Percentiles rank a stretch among this genome's conserved stretches.
Conservation (phyloP, 2,888 invertebrate genomes). For the Disparrhopalites patrizii region DNA sequence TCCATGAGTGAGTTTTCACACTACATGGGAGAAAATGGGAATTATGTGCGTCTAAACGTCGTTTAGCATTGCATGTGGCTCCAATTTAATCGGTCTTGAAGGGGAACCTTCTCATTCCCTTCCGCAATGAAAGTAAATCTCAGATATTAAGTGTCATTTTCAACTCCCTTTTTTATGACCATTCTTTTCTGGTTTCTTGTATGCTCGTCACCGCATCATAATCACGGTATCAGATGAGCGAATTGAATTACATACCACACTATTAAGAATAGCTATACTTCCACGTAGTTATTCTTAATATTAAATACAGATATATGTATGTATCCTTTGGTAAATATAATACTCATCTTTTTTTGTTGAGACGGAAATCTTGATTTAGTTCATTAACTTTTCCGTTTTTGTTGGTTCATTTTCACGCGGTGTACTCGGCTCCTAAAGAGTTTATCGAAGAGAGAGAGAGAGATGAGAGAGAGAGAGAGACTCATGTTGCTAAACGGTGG, state of each 20-base stretch:
- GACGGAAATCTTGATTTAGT: conserved; percentile 34
- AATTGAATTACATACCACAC: no score
- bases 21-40: conserved; percentile 1
- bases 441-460: no score
- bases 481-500: no score
- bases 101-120: conserved; percentile 5
- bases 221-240: no score
- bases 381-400: conserved; percentile 25
- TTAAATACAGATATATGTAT: not conserved
- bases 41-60: conserved; percentile 2
- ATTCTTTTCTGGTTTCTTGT: no score
- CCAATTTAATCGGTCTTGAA: not conserved
- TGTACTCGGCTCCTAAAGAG: no score
- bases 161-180: not conserved
- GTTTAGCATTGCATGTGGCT: conserved; percentile 2
- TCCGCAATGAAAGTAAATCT: conserved; percentile 10
- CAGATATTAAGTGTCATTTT: conserved; percentile 8
- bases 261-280: no score
- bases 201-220: no score
- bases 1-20: no score
- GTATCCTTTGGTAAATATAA: not conserved
- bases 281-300: no score
- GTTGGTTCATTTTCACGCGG: not conserved
- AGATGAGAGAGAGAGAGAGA: no score
- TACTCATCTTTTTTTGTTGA: conserved; percentile 15